Percentiles rank a stretch among this genome's conserved stretches.
Evolutionary conservation across 2,888 invertebrate genomes (phyloP).

Genomic region (Hyposoter didymator): DNA sequence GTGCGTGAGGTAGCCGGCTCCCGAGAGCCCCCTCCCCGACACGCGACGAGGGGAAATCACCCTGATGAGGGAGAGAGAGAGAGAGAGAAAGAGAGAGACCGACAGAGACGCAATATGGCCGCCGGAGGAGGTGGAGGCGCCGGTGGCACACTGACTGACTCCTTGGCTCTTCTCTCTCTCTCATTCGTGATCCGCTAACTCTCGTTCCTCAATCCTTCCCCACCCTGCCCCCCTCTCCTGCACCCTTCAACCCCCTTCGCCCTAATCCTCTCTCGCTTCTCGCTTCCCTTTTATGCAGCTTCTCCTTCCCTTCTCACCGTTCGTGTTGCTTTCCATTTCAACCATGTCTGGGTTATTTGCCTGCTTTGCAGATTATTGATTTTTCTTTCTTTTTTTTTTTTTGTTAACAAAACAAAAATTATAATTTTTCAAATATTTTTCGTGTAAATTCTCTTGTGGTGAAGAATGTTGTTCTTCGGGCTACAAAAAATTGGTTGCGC

Average conservation of each 20-base stretch:
- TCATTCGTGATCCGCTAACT: slow-evolving; percentile 68
- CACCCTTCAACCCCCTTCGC: neutral
- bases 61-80: slow-evolving; percentile 42
- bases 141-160: slow-evolving; percentile 85
- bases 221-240: slow-evolving; percentile 1
- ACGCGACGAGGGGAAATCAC: slow-evolving; percentile 61
- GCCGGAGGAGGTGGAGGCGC: slow-evolving; percentile 73
- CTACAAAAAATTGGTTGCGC: too few relatives aligned
- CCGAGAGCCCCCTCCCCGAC: neutral
- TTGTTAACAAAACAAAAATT: neutral
- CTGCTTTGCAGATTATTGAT: neutral
- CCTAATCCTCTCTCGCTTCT: neutral
- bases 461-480: too few relatives aligned
- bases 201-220: slow-evolving; percentile 52
- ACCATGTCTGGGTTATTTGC: neutral
- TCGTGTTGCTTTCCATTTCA: neutral
- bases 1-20: slow-evolving; percentile 49
- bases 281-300: slow-evolving; percentile 2
- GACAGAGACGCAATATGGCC: slow-evolving; percentile 49
- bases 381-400: neutral
- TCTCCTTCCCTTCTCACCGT: neutral
- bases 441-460: neutral
- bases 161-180: slow-evolving; percentile 68
- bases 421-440: neutral
- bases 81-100: slow-evolving; percentile 55